These are phyloP conservation scores for Bruchidius siliquastri DNA, from an alignment of 2,888 invertebrate genomes.

Conservation along the genomic window DNA sequence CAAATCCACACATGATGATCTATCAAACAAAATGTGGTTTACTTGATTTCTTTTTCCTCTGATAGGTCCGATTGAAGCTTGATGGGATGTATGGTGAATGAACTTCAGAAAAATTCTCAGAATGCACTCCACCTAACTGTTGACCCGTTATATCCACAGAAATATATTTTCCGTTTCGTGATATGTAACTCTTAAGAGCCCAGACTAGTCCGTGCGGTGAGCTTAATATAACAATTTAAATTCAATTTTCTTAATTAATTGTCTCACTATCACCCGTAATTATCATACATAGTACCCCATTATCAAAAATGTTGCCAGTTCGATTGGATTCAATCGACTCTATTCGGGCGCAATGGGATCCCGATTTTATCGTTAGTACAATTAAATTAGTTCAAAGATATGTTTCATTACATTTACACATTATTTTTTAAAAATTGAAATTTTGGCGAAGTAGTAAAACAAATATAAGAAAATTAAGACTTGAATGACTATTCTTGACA, in stretches of 20 bases:
- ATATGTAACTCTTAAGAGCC: not conserved
- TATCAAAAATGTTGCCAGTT: conserved; percentile 6
- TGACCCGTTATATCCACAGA: not conserved
- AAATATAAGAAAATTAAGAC: too few species aligned
- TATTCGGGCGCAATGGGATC: not conserved
- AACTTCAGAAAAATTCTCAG: not conserved
- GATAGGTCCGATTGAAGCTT: too few species aligned
- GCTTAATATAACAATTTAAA: not conserved
- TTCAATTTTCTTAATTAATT: conserved; percentile 6
- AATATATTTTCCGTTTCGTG: not conserved
- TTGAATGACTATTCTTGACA: too few species aligned
- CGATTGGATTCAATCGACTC: not conserved
- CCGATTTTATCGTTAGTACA: not conserved
- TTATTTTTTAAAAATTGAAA: too few species aligned
- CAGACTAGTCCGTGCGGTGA: not conserved
- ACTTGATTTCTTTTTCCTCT: too few species aligned
- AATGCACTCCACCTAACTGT: not conserved
- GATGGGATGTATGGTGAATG: not conserved
- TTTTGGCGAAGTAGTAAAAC: too few species aligned
- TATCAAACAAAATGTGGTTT: too few species aligned
- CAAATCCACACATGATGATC: too few species aligned
- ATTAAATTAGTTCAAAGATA: not conserved
- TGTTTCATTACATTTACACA: too few species aligned
- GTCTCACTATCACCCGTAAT: conserved; percentile 8
- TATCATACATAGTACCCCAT: conserved; percentile 11